Evolutionary conservation across 2,113 vertebrate species (phyloP).

Genomic region (Rhinolophus sinicus): DNA sequence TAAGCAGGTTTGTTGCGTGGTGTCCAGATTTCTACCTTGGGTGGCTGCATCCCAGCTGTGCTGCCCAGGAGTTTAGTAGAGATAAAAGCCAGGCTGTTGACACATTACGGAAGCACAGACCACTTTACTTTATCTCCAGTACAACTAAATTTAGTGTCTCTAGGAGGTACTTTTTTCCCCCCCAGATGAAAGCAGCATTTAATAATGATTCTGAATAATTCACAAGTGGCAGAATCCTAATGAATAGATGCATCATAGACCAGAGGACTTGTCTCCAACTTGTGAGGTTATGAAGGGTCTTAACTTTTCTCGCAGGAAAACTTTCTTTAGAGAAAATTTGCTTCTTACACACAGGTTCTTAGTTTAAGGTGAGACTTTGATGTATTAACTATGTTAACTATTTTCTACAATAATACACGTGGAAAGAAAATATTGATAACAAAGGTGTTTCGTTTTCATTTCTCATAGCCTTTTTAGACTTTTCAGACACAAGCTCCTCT

Average conservation of each 20-base stretch:
- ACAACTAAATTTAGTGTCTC: constrained; percentile 64
- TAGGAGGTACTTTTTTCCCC: constrained; percentile 24
- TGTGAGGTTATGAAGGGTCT: constrained; percentile 41
- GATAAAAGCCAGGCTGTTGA: constrained; percentile 66
- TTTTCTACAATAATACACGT: neutral
- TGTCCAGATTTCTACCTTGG: constrained; percentile 49
- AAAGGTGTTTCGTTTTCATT: neutral
- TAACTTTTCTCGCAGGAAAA: neutral
- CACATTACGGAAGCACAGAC: neutral
- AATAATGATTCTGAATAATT: constrained; percentile 73
- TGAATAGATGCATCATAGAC: constrained; percentile 27
- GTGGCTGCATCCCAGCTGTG: constrained; percentile 15
- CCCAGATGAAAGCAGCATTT: constrained; percentile 55
- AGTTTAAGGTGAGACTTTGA: neutral
- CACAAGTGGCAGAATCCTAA: constrained; percentile 58
- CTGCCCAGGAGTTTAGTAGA: neutral
- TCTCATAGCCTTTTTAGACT: neutral
- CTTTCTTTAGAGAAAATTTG: constrained; percentile 9
- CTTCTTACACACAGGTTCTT: neutral
- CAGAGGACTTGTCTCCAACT: constrained; percentile 38
- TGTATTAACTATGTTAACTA: neutral
- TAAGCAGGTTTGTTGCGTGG: neutral
- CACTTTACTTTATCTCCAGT: constrained; percentile 26
- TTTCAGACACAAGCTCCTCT: neutral
- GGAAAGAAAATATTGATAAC: neutral